Base-by-base conservation (phyloP, 2,888 invertebrate genomes). In the Scotopteryx bipunctaria region DNA sequence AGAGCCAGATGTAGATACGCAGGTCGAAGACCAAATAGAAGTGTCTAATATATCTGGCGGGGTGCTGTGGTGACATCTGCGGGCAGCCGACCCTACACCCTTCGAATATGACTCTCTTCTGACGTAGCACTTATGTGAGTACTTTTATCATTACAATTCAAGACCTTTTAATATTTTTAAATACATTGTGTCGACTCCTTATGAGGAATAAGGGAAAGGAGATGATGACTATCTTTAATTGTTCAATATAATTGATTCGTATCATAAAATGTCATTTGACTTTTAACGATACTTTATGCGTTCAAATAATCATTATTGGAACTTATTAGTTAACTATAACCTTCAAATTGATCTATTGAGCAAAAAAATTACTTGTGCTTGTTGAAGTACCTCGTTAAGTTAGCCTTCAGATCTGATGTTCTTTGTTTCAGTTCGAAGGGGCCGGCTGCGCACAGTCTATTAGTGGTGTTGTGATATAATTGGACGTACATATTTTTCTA, bases 11-110 rank as follows among this genome's bases (percentile, higher is more conserved):
- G 62, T 67, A 54, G 73, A 78, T 44, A 62, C 72, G 42, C 79
- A 80, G 46, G 67, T 73, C 21, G 83, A 80, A 62, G 87, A 90
- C 69, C 89, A 91, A 73, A 91, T 94, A 86, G 94, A 94, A 78
- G 93, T 94, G 76, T 84, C 91, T 45, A 91, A 89, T 79, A 91
- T 91, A 69, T 93, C 93, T 49, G 92, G 94, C 41, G 91, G 93
- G 36, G 94, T 94, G 68, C 87, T 94, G 55, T 94, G 94, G 94
- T 94, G 94, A 94, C 93, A 92, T 74, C 78, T 92, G 75, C 87
- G 91, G 67, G 91, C 91, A 82, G 86, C 89, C 83, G 90, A 88
- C 81, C 86, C 89, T 29, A 91, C 89, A 69, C 92, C 92, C 82
- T 92, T 86, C 84, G 91, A 86, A 84, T 92, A 91, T 76, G 91